Evolutionary conservation across 1,140 invertebrate genomes (phyloP).

Genomic region (Drosophila ironensis): DNA sequence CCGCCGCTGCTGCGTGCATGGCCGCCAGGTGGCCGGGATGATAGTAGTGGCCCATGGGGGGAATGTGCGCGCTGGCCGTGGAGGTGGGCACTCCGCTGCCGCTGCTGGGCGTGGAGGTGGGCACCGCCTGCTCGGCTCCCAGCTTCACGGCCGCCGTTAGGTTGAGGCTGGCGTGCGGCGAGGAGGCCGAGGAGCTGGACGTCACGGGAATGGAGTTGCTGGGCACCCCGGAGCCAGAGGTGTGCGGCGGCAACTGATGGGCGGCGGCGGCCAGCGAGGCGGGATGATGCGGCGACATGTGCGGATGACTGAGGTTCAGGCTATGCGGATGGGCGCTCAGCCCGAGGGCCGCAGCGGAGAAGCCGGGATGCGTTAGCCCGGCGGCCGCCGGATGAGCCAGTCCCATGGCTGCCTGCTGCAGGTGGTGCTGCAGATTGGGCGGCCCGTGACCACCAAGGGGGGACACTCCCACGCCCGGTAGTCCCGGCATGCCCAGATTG

Average conservation of each 20-base stretch:
- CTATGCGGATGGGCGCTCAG: slow-evolving; percentile 73
- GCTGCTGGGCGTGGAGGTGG: slow-evolving; percentile 61
- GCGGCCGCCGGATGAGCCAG: slow-evolving; percentile 59
- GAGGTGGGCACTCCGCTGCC: slow-evolving; percentile 21
- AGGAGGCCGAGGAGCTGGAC: slow-evolving; percentile 44
- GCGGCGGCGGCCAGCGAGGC: slow-evolving; percentile 34
- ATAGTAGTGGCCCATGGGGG: slow-evolving; percentile 73
- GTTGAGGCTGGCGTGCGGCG: slow-evolving; percentile 68
- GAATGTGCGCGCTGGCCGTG: slow-evolving; percentile 72
- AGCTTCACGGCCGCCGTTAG: slow-evolving; percentile 53
- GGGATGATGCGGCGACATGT: slow-evolving; percentile 77
- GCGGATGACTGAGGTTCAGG: slow-evolving; percentile 75
- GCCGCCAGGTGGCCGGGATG: slow-evolving; percentile 71
- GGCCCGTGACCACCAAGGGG: slow-evolving; percentile 60
- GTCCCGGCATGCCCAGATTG: slow-evolving; percentile 65
- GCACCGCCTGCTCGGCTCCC: slow-evolving; percentile 29
- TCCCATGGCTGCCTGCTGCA: slow-evolving; percentile 71
- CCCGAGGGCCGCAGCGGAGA: slow-evolving; percentile 67
- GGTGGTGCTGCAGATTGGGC: slow-evolving; percentile 70
- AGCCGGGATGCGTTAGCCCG: slow-evolving; percentile 68
- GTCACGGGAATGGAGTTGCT: slow-evolving; percentile 52
- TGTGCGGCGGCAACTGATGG: slow-evolving; percentile 69
- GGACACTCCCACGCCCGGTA: slow-evolving; percentile 34
- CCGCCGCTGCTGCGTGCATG: slow-evolving; percentile 64
- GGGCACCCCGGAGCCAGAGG: slow-evolving; percentile 17